Conservation (phyloP, 2,888 invertebrate species). For the Octonoba sinensis region DNA sequence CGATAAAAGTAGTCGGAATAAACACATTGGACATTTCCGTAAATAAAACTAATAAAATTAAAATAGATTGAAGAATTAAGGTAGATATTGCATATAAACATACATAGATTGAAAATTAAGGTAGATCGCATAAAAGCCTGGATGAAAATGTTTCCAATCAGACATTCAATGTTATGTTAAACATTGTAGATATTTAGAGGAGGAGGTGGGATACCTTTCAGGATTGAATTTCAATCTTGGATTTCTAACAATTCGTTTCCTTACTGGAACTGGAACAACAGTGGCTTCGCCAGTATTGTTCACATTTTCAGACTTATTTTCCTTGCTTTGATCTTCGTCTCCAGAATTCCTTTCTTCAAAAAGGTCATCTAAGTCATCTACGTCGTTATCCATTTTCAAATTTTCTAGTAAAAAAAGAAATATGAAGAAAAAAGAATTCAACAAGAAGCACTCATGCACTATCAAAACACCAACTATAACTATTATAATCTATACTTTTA, state of each 20-base stretch:
- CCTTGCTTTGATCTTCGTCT: not conserved
- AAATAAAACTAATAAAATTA: too few relatives aligned
- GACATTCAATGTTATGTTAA: not conserved
- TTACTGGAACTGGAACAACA: constrained; percentile 24
- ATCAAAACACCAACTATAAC: too few relatives aligned
- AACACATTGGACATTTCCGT: too few relatives aligned
- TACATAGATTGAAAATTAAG: too few relatives aligned
- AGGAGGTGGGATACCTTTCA: constrained; percentile 26
- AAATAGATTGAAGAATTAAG: too few relatives aligned
- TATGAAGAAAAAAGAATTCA: too few relatives aligned
- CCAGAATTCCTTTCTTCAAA: constrained; percentile 50
- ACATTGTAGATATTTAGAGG: not conserved
- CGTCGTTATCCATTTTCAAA: constrained; percentile 32
- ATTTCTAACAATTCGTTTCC: constrained; percentile 41
- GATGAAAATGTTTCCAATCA: not conserved
- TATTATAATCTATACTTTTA: too few relatives aligned
- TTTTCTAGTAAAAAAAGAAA: not conserved
- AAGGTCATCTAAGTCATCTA: constrained; percentile 54
- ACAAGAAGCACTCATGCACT: too few relatives aligned
- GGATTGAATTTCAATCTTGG: constrained; percentile 63
- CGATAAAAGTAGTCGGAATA: too few relatives aligned
- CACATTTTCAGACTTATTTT: constrained; percentile 3
- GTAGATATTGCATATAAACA: too few relatives aligned
- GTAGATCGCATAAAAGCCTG: too few relatives aligned
- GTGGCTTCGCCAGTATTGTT: constrained; percentile 13